A percentile compares a stretch with the other conserved stretches of the same genome.
Evolutionary conservation across 2,888 invertebrate genomes (phyloP).

Genomic region (Chirona hameri): DNA sequence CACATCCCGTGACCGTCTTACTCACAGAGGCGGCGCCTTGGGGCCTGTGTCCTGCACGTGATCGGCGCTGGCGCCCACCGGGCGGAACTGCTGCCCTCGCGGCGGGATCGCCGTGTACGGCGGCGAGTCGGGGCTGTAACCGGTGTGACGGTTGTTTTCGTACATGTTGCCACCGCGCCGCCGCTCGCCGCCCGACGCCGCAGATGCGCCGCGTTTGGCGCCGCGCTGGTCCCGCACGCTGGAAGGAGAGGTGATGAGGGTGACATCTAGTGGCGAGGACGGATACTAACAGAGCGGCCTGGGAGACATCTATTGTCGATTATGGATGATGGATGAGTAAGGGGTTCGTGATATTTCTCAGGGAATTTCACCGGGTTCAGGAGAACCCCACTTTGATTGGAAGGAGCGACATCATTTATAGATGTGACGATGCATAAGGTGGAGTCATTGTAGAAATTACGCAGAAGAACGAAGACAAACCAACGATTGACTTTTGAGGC

Average conservation of each 20-base stretch:
- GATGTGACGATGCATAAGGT: too few relatives aligned
- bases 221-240: slow-evolving; percentile 13
- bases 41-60: not conserved
- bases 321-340: too few relatives aligned
- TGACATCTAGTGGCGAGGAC: too few relatives aligned
- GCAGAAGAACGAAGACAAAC: too few relatives aligned
- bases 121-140: slow-evolving; percentile 31
- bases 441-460: too few relatives aligned
- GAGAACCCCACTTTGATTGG: too few relatives aligned
- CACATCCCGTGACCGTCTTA: not conserved
- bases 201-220: not conserved
- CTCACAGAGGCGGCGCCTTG: slow-evolving; percentile 25
- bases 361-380: too few relatives aligned
- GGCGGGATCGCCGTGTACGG: slow-evolving; percentile 26
- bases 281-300: too few relatives aligned
- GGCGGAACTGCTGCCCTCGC: slow-evolving; percentile 22
- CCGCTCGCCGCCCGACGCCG: not conserved
- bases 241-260: slow-evolving; percentile 38
- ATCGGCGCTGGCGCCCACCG: slow-evolving; percentile 5
- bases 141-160: slow-evolving; percentile 29
- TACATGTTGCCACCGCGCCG: not conserved
- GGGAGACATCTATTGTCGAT: too few relatives aligned
- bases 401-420: too few relatives aligned
- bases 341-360: too few relatives aligned
- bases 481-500: too few relatives aligned